Evolutionary conservation across 2,113 vertebrate genomes (phyloP), one percentile per base, ranked within the genome.

Genomic region (Orientallactaga bullata): DNA sequence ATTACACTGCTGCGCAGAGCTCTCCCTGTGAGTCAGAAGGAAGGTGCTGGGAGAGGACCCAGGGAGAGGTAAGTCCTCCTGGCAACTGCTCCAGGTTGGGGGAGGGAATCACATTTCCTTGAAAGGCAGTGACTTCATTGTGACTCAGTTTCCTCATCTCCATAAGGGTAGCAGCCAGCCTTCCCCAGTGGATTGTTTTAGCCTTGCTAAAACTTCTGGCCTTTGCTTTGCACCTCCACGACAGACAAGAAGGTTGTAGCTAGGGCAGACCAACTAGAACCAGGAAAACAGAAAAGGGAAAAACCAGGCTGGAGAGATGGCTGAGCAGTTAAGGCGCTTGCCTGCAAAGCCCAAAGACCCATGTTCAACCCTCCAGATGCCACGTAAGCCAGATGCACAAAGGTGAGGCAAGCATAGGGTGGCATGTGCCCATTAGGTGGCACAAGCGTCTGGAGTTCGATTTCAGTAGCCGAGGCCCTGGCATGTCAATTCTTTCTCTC

Each of bases 101-200:
- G 9, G 28, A 26, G 12, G 55, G 55, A 55, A 16, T 63, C 23
- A 76, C 47, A 30, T 51, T 15, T 55, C 30, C 63, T 2, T 20
- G 58, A 94, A 93, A 81, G 68, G 9, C 37, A 47, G 68, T n/a
- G 60, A 83, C 39, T 58, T 39, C 51, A 30, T 61, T 69, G 47
- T 15, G 12, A n/a, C 74, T 94, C 89, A 17, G 74, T 95, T 95
- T 95, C 69, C 73, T 90, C 58, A 2, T 60, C 72, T 86, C 82
- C 37, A 63, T 51, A 76, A 81, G 9, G 39, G 74, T 63, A 71
- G 42, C 32, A 72, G 65, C 4, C 32, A 18, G 2, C 7, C 74
- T 21, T 78, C 47, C 32, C 39, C 32, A 5, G 0, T n/a, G 32
- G 63, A 30, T 18, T 30, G 60, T 71, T 42, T 24, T 24, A 65